Conservation (phyloP, 2,888 invertebrate species). For the Cryptus armator region DNA sequence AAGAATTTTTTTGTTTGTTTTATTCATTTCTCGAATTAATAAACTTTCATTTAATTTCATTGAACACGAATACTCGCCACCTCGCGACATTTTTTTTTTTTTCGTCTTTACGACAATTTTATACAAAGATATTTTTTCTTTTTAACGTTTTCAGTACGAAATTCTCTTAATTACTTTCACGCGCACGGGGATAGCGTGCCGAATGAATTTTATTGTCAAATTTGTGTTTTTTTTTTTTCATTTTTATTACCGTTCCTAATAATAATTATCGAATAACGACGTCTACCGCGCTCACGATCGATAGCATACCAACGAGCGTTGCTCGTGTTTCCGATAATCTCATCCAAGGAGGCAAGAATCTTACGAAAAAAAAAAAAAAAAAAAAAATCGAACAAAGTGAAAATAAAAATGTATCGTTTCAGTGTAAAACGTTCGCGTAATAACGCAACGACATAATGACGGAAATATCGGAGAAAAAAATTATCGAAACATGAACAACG, state of each 20-base stretch:
- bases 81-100: slow-evolving; percentile 43
- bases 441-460: slow-evolving; percentile 45
- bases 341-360: slow-evolving; percentile 81
- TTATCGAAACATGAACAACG: slow-evolving; percentile 75
- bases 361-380: slow-evolving; percentile 56
- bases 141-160: slow-evolving; percentile 50
- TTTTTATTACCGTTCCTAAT: slow-evolving; percentile 49
- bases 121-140: slow-evolving; percentile 45
- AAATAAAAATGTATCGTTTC: slow-evolving; percentile 38
- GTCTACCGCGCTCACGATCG: slow-evolving; percentile 67
- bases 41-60: slow-evolving; percentile 66
- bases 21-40: slow-evolving; percentile 62
- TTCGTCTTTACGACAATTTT: slow-evolving; percentile 36
- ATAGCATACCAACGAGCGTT: slow-evolving; percentile 71
- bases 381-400: slow-evolving; percentile 2
- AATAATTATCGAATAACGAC: slow-evolving; percentile 62
- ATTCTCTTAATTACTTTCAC: slow-evolving; percentile 51
- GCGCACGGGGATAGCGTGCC: slow-evolving; percentile 25
- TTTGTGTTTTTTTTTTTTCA: slow-evolving; percentile 39
- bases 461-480: slow-evolving; percentile 61
- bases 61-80: slow-evolving; percentile 64
- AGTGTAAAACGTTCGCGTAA: slow-evolving; percentile 60
- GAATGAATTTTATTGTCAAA: slow-evolving; percentile 56
- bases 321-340: slow-evolving; percentile 77
- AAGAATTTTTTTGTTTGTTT: slow-evolving; percentile 33